Evolutionary conservation across 2,113 vertebrate genomes (phyloP).

Genomic region (Neolamprologus ventralis): DNA sequence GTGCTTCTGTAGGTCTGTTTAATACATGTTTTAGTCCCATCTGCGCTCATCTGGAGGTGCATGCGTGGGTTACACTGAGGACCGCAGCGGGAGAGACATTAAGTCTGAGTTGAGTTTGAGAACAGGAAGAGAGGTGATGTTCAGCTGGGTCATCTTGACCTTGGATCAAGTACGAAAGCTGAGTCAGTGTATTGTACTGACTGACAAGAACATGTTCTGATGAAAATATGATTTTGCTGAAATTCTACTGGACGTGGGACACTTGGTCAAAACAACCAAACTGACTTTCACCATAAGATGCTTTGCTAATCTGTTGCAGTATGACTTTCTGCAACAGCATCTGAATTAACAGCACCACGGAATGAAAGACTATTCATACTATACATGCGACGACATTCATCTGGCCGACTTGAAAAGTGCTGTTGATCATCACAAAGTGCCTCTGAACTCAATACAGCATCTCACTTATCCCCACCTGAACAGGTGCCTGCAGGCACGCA

Average conservation of each 20-base stretch:
- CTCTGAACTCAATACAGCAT: neutral
- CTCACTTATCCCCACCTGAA: conserved; percentile 4
- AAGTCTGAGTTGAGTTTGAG: neutral
- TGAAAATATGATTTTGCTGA: neutral
- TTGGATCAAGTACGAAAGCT: neutral
- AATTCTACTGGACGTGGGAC: neutral
- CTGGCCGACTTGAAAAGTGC: neutral
- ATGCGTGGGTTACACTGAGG: neutral
- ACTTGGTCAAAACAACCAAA: neutral
- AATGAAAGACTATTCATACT: neutral
- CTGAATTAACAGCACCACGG: conserved; percentile 15
- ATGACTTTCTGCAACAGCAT: neutral
- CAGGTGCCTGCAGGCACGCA: neutral
- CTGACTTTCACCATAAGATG: neutral
- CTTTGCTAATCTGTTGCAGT: neutral
- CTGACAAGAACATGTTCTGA: neutral
- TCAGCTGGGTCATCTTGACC: neutral
- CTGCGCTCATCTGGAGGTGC: neutral
- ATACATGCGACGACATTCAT: neutral
- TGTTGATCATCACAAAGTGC: conserved; percentile 25
- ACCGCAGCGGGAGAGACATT: neutral
- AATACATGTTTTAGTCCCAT: neutral
- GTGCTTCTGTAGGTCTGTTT: neutral
- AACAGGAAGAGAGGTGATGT: neutral
- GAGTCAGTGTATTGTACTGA: neutral